Base-by-base conservation (phyloP, 92 coral and sea anemone genomes). In the Plumapathes pennacea region DNA sequence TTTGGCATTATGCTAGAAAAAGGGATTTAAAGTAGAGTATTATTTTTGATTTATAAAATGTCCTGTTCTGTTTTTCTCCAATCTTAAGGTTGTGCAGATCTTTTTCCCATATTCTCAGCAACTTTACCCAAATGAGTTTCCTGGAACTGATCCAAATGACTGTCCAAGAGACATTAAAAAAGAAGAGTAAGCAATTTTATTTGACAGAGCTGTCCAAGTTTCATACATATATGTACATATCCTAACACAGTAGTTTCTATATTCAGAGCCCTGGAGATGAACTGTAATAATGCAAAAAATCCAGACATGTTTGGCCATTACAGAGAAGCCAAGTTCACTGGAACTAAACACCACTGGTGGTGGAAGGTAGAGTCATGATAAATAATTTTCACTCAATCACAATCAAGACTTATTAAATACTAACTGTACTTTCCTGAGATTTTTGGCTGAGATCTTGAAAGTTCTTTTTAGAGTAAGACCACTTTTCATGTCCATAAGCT, bases 311-410 rank as follows among this genome's bases (percentile, higher is more conserved):
- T 75, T 77, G 99, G 99, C 21, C 99, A 94, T 56, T 94, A 80
- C 48, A 85, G 99, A 54, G 97, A 94, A 62, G 95, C 92, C 12
- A 81, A 74, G 31, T 94, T 76, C 62, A 84, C 97, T 4, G 85
- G 84, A 90, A 94, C 96, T 0, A 94, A 94, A 57, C 99, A 94
- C 56, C 99, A 94, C 59, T 94, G 99, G 99, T 94, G 99, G 99
- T 94, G 99, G 99, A 94, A 94, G 84, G 96, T 83, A 47, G 38
- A 29, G 17, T 38, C 9, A 17, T 53, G 0, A n/a, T n/a, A 23
- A n/a, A 51, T 3, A 13, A 46, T 46, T 46, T 13, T 14, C 23
- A 3, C 14, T 46, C 13, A 47, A 14, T 47, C 8, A 47, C 22
- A 6, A 28, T 24, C 21, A 0, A 24, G 54, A 15, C 25, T n/a